Base-by-base conservation (phyloP, 1,140 invertebrate species). In the Oreohelix idahoensis region DNA sequence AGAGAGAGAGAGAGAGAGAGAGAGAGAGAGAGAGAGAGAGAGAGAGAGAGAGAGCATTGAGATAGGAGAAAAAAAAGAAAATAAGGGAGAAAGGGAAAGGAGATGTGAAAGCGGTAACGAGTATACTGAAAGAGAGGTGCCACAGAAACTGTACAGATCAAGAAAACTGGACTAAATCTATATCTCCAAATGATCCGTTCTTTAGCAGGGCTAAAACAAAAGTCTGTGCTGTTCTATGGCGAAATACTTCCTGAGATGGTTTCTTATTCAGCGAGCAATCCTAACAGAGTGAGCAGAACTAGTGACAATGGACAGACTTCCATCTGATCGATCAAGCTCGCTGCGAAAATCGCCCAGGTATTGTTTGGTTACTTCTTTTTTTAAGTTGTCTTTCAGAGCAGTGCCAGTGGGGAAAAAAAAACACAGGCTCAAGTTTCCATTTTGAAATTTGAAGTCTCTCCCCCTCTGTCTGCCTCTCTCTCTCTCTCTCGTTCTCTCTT, bases 1-100 rank as follows among this genome's bases (percentile, higher is more conserved):
- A 81, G 29, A 81, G 69, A 81, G 36, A 81, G 63, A 81, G 69
- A 73, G 53, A 79, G 51, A 80, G 58, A 70, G 66, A 80, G 2
- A 69, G 66, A 80, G 79, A 39, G 66, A 80, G 2, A 80, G 2
- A 80, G 38, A 69, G 8, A 80, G 66, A 70, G 35, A 80, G 66
- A 69, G n/a, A 69, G 66, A 69, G n/a, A 69, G 66, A 69, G n/a
- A 69, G 45, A 49, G 45, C 8, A 17, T 11, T 8, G 45, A 49
- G 45, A 49, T 8, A 17, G 17, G 45, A 49, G 45, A n/a, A n/a
- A n/a, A n/a, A n/a, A n/a, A n/a, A n/a, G n/a, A n/a, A n/a, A n/a
- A n/a, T n/a, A n/a, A n/a, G 45, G 17, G 45, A 49, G 45, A 17
- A 49, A 17, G 17, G 45, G 17, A 17, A 49, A 17, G 17, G 45